phyloP scores from a whole-genome alignment of 2,888 invertebrate species.

The Phaonia tiefii region DNA sequence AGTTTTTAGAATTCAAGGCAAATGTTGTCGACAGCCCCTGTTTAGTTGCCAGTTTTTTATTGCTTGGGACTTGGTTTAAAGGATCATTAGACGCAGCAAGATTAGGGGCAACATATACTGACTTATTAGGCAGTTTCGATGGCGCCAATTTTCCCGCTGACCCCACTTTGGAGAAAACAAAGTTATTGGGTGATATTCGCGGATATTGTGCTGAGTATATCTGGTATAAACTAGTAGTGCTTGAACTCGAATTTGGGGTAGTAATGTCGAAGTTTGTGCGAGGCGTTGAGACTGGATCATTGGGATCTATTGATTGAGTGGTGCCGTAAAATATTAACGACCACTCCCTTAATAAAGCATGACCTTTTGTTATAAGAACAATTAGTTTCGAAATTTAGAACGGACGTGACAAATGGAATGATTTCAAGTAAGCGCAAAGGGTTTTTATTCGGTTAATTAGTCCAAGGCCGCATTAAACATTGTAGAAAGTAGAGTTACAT shows the following conservation, averaged over 20 bases:
- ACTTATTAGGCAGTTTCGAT: conserved; percentile 73
- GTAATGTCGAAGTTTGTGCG: conserved; percentile 75
- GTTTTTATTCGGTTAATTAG: conserved; percentile 33
- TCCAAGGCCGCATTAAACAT: conserved; percentile 54
- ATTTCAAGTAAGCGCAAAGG: conserved; percentile 39
- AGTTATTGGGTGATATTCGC: conserved; percentile 76
- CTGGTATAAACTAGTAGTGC: conserved; percentile 78
- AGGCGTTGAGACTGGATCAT: conserved; percentile 83
- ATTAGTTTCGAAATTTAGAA: neutral
- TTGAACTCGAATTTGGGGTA: conserved; percentile 75
- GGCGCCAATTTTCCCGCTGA: conserved; percentile 59
- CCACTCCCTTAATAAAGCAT: conserved; percentile 95
- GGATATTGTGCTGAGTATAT: conserved; percentile 79
- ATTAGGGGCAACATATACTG: conserved; percentile 70
- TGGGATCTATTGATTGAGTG: conserved; percentile 83
- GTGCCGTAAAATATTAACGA: conserved; percentile 96
- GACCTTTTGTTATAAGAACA: conserved; percentile 82
- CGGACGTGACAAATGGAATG: conserved; percentile 14
- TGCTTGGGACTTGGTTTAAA: conserved; percentile 58
- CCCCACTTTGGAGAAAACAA: conserved; percentile 69
- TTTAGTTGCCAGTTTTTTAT: conserved; percentile 26
- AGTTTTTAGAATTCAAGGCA: conserved; percentile 69
- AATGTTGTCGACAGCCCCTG: conserved; percentile 46
- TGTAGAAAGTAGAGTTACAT: conserved; percentile 20
- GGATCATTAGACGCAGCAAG: conserved; percentile 70